Conservation (phyloP, 2,888 invertebrate genomes). For the Oscheius onirici region DNA sequence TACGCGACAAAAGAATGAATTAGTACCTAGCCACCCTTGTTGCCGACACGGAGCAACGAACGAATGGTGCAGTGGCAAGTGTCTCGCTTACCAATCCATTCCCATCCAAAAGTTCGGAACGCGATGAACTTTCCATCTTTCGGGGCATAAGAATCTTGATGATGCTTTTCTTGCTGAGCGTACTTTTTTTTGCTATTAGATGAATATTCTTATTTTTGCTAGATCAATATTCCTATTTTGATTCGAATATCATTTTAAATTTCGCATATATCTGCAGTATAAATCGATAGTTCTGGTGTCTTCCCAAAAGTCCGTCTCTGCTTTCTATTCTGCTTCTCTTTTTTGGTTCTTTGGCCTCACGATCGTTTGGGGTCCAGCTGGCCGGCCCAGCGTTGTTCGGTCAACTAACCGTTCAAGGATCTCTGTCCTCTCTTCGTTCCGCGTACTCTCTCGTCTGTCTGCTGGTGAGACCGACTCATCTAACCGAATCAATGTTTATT, state of each 20-base stretch:
- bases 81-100: neutral
- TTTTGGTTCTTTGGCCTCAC: slow-evolving; percentile 1
- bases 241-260: neutral
- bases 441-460: neutral
- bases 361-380: too few species aligned
- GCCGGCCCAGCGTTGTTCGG: too few species aligned
- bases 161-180: slow-evolving; percentile 10
- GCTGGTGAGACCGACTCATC: neutral
- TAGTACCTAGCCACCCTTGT: too few species aligned
- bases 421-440: neutral
- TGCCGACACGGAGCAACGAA: neutral
- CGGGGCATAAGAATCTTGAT: slow-evolving; percentile 3
- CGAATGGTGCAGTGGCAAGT: neutral
- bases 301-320: neutral
- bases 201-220: too few species aligned
- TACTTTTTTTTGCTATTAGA: neutral
- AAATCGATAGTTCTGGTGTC: neutral
- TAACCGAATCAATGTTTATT: slow-evolving; percentile 13
- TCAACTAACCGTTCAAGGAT: neutral
- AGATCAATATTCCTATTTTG: too few species aligned
- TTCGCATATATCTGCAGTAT: neutral
- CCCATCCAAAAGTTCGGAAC: neutral
- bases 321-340: too few species aligned
- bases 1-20: too few species aligned
- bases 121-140: slow-evolving; percentile 20